phyloP scores from a whole-genome alignment of 2,113 vertebrate species.

The Podilymbus podiceps region DNA sequence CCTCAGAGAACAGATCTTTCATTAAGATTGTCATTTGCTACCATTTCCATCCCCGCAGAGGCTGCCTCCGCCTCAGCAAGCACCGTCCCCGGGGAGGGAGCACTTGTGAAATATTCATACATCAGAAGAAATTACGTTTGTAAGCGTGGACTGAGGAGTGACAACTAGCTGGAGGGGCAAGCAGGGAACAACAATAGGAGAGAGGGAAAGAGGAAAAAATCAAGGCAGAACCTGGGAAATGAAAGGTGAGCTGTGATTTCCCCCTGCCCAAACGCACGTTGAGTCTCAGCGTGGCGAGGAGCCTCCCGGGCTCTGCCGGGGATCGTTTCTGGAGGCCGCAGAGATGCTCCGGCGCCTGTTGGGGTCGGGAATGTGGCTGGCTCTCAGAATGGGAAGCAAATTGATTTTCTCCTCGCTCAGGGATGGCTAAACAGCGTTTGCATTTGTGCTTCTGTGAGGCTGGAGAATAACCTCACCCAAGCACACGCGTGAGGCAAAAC shows the following conservation, averaged over 20 bases:
- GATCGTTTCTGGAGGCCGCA: neutral
- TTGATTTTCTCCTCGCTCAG: neutral
- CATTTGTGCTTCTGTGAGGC: neutral
- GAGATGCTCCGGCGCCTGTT: neutral
- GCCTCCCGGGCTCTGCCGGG: neutral
- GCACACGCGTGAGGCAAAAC: neutral
- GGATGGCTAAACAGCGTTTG: neutral
- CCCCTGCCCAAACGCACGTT: neutral
- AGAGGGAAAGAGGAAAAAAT: neutral
- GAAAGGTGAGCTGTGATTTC: neutral
- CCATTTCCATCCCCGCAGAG: neutral
- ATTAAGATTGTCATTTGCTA: conserved; percentile 13
- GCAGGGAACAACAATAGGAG: neutral
- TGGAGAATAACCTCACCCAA: neutral
- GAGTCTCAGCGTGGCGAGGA: accelerated
- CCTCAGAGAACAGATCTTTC: conserved; percentile 13
- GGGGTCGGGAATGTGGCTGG: accelerated
- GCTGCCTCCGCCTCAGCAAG: neutral
- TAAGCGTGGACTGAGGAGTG: neutral
- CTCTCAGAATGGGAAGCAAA: neutral
- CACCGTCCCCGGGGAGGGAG: neutral
- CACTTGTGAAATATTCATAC: conserved; percentile 17
- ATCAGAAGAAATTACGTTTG: conserved; percentile 34
- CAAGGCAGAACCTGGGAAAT: neutral
- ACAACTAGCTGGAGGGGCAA: neutral